Conservation (phyloP, 23 tunicate species). For the Pegea sp. region DNA sequence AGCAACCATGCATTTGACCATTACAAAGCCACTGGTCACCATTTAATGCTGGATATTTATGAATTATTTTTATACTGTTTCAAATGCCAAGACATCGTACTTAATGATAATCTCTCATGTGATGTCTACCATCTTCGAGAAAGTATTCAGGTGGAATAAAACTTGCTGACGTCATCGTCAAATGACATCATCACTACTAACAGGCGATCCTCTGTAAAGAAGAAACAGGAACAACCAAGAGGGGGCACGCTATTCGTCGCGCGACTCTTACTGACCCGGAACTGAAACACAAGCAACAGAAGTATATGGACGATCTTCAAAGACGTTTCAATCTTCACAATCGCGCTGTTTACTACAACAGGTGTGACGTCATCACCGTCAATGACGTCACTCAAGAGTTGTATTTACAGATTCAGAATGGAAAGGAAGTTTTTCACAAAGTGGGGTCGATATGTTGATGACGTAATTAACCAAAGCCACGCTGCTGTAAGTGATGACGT, state of each 20-base stretch:
- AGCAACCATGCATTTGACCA: constrained; percentile 74
- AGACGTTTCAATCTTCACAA: too few species aligned
- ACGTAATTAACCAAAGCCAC: too few species aligned
- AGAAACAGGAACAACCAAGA: constrained; percentile 70
- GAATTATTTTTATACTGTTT: constrained; percentile 77
- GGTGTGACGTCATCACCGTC: too few species aligned
- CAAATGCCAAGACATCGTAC: constrained; percentile 71
- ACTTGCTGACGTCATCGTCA: too few species aligned
- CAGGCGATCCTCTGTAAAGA: constrained; percentile 78
- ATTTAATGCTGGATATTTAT: constrained; percentile 59
- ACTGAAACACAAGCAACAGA: too few species aligned
- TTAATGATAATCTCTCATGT: constrained; percentile 70
- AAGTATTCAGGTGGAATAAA: constrained; percentile 49
- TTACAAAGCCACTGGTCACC: constrained; percentile 47
- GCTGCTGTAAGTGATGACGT: too few species aligned
- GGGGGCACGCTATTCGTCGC: constrained; percentile 72
- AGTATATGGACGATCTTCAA: too few species aligned
- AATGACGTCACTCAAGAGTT: too few species aligned
- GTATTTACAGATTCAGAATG: too few species aligned
- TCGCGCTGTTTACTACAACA: too few species aligned
- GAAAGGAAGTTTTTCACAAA: too few species aligned
- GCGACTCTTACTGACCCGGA: constrained; percentile 72
- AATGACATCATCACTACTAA: neutral
- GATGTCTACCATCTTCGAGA: constrained; percentile 71
- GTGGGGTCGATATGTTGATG: too few species aligned